Evolutionary conservation across 2,797 vertebrate species (phyloP).

Genomic region (Tauraco hartlaubi): DNA sequence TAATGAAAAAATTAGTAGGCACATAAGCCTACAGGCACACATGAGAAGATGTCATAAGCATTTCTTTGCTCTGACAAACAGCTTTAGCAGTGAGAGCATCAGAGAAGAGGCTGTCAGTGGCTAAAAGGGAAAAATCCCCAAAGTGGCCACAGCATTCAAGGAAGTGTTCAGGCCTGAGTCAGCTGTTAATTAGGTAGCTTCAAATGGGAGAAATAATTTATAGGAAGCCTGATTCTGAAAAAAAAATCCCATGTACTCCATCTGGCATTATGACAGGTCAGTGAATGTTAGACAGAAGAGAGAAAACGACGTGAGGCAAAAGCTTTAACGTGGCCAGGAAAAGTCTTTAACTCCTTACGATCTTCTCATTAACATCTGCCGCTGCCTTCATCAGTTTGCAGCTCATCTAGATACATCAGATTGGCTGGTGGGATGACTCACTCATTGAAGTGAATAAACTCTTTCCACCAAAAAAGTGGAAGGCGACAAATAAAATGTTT

Average conservation of each 20-base stretch:
- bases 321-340: neutral
- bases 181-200: constrained; percentile 20
- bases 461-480: neutral
- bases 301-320: neutral
- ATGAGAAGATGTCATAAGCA: neutral
- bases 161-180: constrained; percentile 21
- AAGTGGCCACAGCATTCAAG: constrained; percentile 11
- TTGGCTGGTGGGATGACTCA: neutral
- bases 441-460: neutral
- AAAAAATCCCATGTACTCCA: neutral
- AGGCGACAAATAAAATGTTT: neutral
- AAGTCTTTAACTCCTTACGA: neutral
- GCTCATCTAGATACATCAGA: neutral
- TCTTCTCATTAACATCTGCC: neutral
- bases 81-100: neutral
- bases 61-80: neutral
- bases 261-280: neutral
- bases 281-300: neutral
- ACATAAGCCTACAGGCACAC: neutral
- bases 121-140: constrained; percentile 26
- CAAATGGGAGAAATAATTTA: neutral
- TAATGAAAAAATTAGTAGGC: constrained; percentile 47
- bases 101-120: neutral
- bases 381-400: neutral
- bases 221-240: neutral